Conservation (phyloP, 2,888 invertebrate genomes). For the Patella caerulea region DNA sequence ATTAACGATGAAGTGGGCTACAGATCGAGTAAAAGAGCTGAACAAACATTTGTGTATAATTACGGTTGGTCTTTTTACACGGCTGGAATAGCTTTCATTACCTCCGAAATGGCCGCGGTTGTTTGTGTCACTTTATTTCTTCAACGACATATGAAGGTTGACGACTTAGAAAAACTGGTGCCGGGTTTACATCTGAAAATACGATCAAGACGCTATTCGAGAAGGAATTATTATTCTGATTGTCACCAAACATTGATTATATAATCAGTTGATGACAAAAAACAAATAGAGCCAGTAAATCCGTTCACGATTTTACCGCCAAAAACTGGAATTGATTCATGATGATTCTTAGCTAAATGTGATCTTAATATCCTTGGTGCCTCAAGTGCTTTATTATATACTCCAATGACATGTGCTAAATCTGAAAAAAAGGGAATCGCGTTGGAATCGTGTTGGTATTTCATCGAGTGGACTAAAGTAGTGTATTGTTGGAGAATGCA, state of each 20-base stretch:
- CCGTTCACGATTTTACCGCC: too few species aligned
- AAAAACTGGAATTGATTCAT: background rate
- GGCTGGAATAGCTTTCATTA: slow-evolving; percentile 64
- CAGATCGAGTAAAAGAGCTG: slow-evolving; percentile 48
- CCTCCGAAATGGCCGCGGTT: slow-evolving; percentile 62
- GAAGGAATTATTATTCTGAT: background rate
- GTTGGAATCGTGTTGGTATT: too few species aligned
- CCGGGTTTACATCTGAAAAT: slow-evolving; percentile 45
- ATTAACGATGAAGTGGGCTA: slow-evolving; percentile 67
- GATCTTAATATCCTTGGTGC: slow-evolving; percentile 3
- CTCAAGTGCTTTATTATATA: background rate
- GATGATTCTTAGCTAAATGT: background rate
- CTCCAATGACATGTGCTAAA: too few species aligned
- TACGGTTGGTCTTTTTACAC: slow-evolving; percentile 70
- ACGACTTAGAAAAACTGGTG: slow-evolving; percentile 59
- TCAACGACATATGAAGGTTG: slow-evolving; percentile 53
- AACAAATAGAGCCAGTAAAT: too few species aligned
- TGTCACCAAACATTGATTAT: background rate
- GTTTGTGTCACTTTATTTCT: slow-evolving; percentile 64
- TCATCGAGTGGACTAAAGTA: too few species aligned
- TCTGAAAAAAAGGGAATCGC: too few species aligned
- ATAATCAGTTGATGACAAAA: background rate
- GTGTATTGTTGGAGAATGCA: too few species aligned
- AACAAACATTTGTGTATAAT: slow-evolving; percentile 51
- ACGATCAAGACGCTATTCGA: background rate